Evolutionary conservation across 92 coral and sea anemone genomes (phyloP).

Genomic region (Porites lobata): DNA sequence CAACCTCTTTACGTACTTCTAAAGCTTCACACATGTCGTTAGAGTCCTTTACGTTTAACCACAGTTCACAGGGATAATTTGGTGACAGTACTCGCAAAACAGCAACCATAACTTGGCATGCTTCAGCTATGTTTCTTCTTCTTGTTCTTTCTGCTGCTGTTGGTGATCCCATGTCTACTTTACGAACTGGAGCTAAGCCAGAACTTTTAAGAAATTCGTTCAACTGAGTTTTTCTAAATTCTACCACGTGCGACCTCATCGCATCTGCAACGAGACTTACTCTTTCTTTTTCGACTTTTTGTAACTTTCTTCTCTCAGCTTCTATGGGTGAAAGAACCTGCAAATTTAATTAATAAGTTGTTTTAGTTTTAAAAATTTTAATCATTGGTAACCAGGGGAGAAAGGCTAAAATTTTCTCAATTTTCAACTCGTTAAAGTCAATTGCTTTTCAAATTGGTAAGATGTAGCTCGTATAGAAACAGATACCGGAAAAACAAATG

Average conservation of each 20-base stretch:
- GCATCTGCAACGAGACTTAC: not conserved
- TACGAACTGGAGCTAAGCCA: constrained; percentile 5
- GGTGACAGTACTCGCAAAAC: constrained; percentile 23
- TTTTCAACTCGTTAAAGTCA: no score
- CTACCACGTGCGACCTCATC: not conserved
- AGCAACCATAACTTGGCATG: constrained; percentile 1
- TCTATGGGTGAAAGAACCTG: constrained; percentile 17
- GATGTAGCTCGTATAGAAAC: no score
- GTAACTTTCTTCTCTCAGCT: constrained; percentile 1
- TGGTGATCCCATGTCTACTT: constrained; percentile 10
- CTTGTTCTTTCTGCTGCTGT: constrained; percentile 12
- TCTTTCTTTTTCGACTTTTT: not conserved
- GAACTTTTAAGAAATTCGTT: constrained; percentile 7
- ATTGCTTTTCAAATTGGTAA: no score
- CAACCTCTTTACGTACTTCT: not conserved
- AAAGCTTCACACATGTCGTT: constrained; percentile 14
- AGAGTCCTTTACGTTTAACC: constrained; percentile 11
- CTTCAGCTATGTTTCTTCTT: constrained; percentile 11
- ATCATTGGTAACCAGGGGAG: no score
- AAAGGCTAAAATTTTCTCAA: no score
- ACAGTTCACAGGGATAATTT: not conserved
- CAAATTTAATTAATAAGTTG: not conserved
- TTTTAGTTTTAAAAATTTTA: not conserved
- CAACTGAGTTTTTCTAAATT: not conserved
- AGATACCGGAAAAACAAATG: no score